These are phyloP conservation scores for Hofmannophila pseudospretella DNA, from an alignment of 2,888 invertebrate species.

Conservation along the genomic window DNA sequence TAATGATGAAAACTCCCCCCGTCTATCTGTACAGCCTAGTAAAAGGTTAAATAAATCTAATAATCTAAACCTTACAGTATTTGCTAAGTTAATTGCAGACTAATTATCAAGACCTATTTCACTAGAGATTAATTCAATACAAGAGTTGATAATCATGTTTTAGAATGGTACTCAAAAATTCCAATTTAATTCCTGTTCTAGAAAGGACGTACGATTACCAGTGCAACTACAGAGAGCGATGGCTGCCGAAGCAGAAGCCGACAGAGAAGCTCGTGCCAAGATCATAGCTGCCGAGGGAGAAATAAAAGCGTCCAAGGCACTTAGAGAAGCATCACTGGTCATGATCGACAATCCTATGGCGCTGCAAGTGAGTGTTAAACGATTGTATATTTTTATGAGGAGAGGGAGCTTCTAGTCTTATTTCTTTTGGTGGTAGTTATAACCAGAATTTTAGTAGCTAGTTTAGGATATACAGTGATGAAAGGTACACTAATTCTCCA, in stretches of 20 bases:
- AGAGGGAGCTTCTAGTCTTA: no score
- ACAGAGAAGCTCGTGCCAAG: conserved; percentile 83
- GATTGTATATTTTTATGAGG: no score
- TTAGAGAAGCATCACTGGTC: conserved; percentile 92
- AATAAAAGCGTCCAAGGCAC: conserved; percentile 89
- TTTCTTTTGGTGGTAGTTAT: no score
- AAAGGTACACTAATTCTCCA: no score
- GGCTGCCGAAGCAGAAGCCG: conserved; percentile 84
- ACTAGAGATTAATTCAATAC: no score
- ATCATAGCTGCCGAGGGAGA: conserved; percentile 87
- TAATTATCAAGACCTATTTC: background rate
- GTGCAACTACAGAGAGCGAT: conserved; percentile 81
- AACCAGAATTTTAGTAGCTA: no score
- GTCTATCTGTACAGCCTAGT: no score
- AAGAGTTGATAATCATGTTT: background rate
- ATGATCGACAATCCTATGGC: conserved; percentile 90
- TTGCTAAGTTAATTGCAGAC: background rate
- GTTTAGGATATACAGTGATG: no score
- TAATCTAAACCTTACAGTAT: no score
- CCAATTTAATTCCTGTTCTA: conserved; percentile 27
- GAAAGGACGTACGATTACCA: conserved; percentile 72
- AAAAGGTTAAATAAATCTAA: no score
- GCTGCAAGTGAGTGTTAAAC: conserved; percentile 58
- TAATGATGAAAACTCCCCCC: no score
- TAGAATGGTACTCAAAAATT: background rate